Evolutionary conservation across 2,113 vertebrate genomes (phyloP).

Genomic region (Scomber colias): DNA sequence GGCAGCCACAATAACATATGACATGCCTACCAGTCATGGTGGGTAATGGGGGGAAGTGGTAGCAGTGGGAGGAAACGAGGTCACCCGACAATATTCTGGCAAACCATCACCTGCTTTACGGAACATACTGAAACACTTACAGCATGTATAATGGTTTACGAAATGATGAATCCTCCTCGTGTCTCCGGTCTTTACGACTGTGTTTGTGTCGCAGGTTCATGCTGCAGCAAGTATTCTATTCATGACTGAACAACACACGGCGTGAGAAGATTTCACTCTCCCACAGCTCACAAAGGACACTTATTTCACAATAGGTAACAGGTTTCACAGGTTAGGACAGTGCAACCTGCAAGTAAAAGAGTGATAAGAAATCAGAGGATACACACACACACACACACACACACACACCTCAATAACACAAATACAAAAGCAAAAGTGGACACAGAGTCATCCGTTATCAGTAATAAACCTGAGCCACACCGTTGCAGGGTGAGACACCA

Average conservation of each 20-base stretch:
- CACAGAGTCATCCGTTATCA: too few species aligned
- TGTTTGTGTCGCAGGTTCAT: background rate
- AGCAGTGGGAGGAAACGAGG: background rate
- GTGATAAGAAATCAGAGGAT: too few species aligned
- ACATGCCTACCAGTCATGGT: background rate
- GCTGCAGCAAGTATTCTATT: constrained; percentile 25
- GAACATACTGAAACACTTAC: background rate
- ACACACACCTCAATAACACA: too few species aligned
- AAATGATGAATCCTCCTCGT: background rate
- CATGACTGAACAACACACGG: constrained; percentile 20
- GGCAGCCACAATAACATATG: constrained; percentile 21
- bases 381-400: too few species aligned
- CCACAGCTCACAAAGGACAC: background rate
- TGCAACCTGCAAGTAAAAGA: too few species aligned
- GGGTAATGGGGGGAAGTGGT: background rate
- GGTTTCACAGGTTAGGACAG: too few species aligned
- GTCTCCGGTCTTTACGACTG: background rate
- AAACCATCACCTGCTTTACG: background rate
- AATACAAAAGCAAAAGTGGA: too few species aligned
- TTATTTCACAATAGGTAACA: background rate
- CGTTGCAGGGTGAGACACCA: too few species aligned
- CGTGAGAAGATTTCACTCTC: constrained; percentile 35
- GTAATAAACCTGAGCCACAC: too few species aligned
- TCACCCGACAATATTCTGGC: background rate
- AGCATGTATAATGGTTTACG: background rate